A percentile compares a stretch with the other conserved stretches of the same genome.
phyloP scores from a whole-genome alignment of 2,797 vertebrate genomes.

The Centroberyx gerrardi region DNA sequence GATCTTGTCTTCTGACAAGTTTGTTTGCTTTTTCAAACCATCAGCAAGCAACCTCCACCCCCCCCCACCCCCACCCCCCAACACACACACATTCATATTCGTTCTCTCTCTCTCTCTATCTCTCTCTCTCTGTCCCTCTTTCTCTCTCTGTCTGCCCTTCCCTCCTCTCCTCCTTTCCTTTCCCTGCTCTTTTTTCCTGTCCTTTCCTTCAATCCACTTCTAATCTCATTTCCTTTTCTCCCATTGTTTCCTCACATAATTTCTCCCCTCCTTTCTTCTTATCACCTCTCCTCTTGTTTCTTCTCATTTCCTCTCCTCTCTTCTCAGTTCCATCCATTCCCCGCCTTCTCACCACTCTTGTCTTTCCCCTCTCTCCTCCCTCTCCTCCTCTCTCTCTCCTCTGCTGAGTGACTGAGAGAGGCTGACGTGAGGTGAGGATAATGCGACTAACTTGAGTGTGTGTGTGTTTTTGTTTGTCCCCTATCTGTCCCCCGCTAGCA shows the following conservation, averaged over 20 bases:
- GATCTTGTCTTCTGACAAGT: slow-evolving; percentile 2
- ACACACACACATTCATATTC: not conserved
- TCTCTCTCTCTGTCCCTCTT: not conserved
- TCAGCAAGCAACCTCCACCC: not conserved
- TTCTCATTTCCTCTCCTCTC: too few relatives aligned
- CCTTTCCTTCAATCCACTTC: too few relatives aligned
- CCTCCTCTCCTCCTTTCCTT: not conserved
- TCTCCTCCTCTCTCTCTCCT: not conserved
- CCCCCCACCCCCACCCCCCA: not conserved
- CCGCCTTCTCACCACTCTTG: not conserved
- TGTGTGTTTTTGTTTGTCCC: slow-evolving; percentile 61
- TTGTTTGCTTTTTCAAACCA: slow-evolving; percentile 17
- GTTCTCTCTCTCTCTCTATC: not conserved
- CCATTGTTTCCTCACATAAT: too few relatives aligned
- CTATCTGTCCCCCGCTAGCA: slow-evolving; percentile 69
- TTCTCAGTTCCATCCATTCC: too few relatives aligned
- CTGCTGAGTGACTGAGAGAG: slow-evolving; percentile 25
- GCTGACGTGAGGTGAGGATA: slow-evolving; percentile 70
- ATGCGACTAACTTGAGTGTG: slow-evolving; percentile 76
- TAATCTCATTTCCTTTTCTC: too few relatives aligned
- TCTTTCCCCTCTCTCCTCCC: not conserved
- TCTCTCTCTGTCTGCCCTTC: not conserved
- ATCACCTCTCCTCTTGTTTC: too few relatives aligned
- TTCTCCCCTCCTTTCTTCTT: too few relatives aligned
- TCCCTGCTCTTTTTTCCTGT: too few relatives aligned